Evolutionary conservation across 2,113 vertebrate species (phyloP).

Genomic region (Nannospalax galili): DNA sequence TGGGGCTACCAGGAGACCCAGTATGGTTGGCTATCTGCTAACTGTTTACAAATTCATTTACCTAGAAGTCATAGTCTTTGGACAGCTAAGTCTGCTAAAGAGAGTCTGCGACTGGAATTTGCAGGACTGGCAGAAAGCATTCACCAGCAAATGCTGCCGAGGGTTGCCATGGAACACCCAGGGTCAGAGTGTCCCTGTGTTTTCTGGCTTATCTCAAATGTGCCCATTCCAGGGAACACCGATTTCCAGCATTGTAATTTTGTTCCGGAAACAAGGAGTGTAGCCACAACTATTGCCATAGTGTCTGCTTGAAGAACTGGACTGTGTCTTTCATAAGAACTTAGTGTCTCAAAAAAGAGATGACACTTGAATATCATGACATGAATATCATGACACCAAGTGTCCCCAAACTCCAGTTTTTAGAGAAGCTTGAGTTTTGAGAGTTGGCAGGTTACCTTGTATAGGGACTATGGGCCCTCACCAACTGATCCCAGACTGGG

Average conservation of each 20-base stretch:
- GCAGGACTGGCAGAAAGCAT: background rate
- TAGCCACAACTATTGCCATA: background rate
- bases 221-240: background rate
- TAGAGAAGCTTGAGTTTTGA: background rate
- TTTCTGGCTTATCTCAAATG: background rate
- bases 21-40: no score
- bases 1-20: no score
- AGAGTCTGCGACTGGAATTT: background rate
- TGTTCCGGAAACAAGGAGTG: background rate
- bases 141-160: background rate
- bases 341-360: background rate
- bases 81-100: background rate
- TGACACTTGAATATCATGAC: background rate
- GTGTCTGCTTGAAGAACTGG: no score
- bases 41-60: background rate
- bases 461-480: no score
- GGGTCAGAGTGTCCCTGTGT: background rate
- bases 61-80: background rate
- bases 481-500: background rate
- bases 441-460: background rate
- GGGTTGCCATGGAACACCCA: background rate
- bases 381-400: background rate
- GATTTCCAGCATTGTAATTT: background rate
- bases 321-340: background rate
- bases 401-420: background rate